phyloP scores from a whole-genome alignment of 2,888 invertebrate genomes.

The Hedychridium roseum region DNA sequence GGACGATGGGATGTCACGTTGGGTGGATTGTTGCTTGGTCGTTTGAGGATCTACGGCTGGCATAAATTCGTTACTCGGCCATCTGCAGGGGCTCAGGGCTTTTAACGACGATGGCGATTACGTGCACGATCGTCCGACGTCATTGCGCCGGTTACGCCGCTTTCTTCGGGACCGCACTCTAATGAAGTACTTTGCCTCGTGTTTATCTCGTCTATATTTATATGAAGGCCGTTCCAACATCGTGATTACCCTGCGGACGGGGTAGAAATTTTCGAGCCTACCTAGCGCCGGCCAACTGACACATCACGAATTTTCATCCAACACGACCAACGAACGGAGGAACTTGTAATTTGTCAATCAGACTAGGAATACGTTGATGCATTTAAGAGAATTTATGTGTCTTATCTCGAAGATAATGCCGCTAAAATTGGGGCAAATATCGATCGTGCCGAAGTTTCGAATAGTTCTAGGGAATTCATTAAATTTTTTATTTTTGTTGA shows the following conservation, averaged over 20 bases:
- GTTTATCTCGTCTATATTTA: constrained; percentile 34
- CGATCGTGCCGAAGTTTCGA: too few species aligned
- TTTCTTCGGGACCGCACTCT: constrained; percentile 26
- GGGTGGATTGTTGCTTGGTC: too few species aligned
- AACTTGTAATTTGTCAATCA: too few species aligned
- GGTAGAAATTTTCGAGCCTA: constrained; percentile 12
- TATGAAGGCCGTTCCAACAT: constrained; percentile 22
- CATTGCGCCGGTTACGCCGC: constrained; percentile 7
- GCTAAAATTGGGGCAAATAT: too few species aligned
- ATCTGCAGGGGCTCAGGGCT: constrained; percentile 25
- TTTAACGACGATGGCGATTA: constrained; percentile 44
- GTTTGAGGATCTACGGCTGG: too few species aligned
- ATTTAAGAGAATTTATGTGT: too few species aligned
- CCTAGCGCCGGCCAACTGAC: constrained; percentile 7
- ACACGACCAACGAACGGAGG: too few species aligned
- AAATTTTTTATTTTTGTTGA: too few species aligned
- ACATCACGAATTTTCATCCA: constrained; percentile 15
- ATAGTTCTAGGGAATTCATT: too few species aligned
- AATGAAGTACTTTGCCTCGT: constrained; percentile 37
- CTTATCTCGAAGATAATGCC: too few species aligned
- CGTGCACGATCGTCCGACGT: constrained; percentile 32
- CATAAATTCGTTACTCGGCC: constrained; percentile 43
- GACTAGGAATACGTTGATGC: too few species aligned
- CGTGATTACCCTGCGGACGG: constrained; percentile 24
- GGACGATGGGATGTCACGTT: constrained; percentile 32